Conservation (phyloP, 2,888 invertebrate species). For the Plagodis dolabraria region DNA sequence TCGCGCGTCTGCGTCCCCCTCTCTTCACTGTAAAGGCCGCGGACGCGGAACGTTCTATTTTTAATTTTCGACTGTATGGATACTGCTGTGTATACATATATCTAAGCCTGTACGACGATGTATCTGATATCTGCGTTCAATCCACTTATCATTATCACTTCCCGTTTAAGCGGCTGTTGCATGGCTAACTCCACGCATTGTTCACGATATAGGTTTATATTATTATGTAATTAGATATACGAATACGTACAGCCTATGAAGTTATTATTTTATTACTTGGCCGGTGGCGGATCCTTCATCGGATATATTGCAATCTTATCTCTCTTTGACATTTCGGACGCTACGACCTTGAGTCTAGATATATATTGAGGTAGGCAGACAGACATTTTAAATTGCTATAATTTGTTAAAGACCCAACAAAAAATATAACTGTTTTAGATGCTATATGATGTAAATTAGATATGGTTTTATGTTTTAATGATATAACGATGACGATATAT, state of each 20-base stretch:
- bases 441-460: too few relatives aligned
- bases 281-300: conserved; percentile 9
- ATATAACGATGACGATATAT: too few relatives aligned
- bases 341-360: conserved; percentile 27
- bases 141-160: conserved; percentile 33
- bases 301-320: conserved; percentile 17
- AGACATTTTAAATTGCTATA: conserved; percentile 21
- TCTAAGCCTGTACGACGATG: too few relatives aligned
- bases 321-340: conserved; percentile 27
- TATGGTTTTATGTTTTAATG: too few relatives aligned
- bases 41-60: conserved; percentile 77
- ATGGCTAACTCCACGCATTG: not conserved
- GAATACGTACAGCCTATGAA: too few relatives aligned
- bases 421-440: conserved; percentile 14
- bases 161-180: conserved; percentile 23
- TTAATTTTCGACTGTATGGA: conserved; percentile 49
- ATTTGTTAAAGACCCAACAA: conserved; percentile 15
- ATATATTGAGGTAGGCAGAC: conserved; percentile 33
- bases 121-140: conserved; percentile 7
- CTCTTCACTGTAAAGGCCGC: conserved; percentile 65
- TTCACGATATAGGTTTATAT: not conserved
- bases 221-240: not conserved
- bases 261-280: not conserved
- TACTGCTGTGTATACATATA: conserved; percentile 11
- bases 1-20: conserved; percentile 67